Evolutionary conservation across 2,888 invertebrate genomes (phyloP), one percentile per base, ranked within the genome.

Genomic region (Altica lythri): DNA sequence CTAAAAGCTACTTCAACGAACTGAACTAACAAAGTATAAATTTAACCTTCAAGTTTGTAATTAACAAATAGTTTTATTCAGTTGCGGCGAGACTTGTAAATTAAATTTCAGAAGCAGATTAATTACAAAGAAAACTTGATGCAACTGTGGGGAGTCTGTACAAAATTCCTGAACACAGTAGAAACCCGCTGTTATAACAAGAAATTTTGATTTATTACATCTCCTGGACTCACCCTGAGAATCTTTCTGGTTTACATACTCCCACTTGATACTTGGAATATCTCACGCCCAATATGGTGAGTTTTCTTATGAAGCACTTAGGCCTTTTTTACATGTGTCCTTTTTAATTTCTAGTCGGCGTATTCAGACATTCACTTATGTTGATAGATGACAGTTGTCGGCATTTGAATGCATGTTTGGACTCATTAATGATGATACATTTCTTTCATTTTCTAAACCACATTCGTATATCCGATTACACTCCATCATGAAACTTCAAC

Each of bases 21-120:
- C n/a, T n/a, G n/a, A n/a, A n/a, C n/a, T n/a, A n/a, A n/a, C n/a
- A n/a, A n/a, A n/a, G n/a, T n/a, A n/a, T n/a, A n/a, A n/a, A n/a
- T n/a, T n/a, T n/a, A n/a, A n/a, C n/a, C n/a, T n/a, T n/a, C n/a
- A n/a, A n/a, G n/a, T n/a, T n/a, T n/a, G n/a, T n/a, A n/a, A n/a
- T n/a, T n/a, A n/a, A n/a, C n/a, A n/a, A n/a, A n/a, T n/a, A n/a
- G n/a, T n/a, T n/a, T n/a, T n/a, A n/a, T n/a, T n/a, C n/a, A n/a
- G n/a, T n/a, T n/a, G n/a, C n/a, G n/a, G n/a, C n/a, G n/a, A n/a
- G n/a, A 63, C 62, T 66, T 66, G 68, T 69, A 69, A 71, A 73
- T 73, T 72, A 72, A 71, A 70, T 70, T 72, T 68, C 70, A 70
- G 71, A 69, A 72, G 72, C 68, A 66, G 63, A 65, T 66, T 72